phyloP scores from a whole-genome alignment of 2,113 vertebrate genomes.

The Plecotus auritus region DNA sequence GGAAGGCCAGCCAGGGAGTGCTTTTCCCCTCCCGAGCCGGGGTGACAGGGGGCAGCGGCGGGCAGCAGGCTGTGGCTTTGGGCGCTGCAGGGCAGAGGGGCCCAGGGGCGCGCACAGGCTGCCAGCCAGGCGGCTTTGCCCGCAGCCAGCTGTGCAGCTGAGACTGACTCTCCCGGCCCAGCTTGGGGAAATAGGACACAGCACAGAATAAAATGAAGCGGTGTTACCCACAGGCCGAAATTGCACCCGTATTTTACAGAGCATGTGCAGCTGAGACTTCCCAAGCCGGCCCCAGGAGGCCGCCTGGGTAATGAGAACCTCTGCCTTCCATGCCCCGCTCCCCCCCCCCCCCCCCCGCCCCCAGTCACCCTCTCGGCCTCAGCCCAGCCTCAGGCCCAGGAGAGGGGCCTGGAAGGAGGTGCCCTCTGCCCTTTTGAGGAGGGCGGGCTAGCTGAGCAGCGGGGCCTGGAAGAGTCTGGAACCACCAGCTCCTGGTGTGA shows the following conservation, averaged over 20 bases:
- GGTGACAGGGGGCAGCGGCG: no score
- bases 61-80: neutral
- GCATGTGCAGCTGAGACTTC: slow-evolving; percentile 19
- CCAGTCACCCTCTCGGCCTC: neutral
- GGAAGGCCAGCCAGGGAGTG: neutral
- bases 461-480: neutral
- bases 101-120: rapidly evolving
- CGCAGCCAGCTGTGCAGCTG: neutral
- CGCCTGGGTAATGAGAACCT: neutral
- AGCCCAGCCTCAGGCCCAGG: neutral
- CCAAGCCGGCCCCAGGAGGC: neutral
- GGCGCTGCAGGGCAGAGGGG: rapidly evolving
- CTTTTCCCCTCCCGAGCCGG: no score
- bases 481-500: neutral
- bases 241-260: slow-evolving; percentile 59
- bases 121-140: neutral
- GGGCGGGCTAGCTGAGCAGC: neutral
- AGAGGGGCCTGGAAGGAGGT: rapidly evolving
- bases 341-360: neutral
- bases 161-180: neutral
- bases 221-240: slow-evolving; percentile 59
- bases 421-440: neutral
- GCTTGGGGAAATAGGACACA: slow-evolving; percentile 31
- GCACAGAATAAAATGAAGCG: slow-evolving; percentile 51
- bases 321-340: rapidly evolving